These are phyloP conservation scores for Druon quercuslanigerum DNA, from an alignment of 1,140 invertebrate genomes.

Conservation along the genomic window DNA sequence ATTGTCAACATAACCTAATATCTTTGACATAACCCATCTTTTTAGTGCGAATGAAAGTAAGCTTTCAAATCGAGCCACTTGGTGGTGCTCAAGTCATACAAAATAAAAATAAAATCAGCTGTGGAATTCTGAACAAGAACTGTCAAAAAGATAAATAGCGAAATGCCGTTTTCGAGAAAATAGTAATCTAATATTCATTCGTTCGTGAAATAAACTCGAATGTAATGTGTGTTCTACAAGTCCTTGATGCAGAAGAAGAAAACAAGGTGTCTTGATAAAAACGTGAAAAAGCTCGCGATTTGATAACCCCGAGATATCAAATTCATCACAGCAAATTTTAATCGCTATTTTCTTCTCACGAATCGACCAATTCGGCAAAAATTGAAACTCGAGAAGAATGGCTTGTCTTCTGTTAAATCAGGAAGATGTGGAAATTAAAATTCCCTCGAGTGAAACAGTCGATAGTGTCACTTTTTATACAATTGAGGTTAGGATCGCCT, in stretches of 20 bases:
- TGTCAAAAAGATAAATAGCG: slow-evolving; percentile 26
- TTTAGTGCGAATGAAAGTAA: too few relatives aligned
- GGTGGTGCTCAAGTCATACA: background rate
- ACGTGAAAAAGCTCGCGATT: too few relatives aligned
- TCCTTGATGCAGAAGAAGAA: background rate
- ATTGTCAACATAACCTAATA: too few relatives aligned
- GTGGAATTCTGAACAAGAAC: background rate
- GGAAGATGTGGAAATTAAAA: slow-evolving; percentile 78
- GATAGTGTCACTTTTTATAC: slow-evolving; percentile 82
- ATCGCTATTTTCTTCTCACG: background rate
- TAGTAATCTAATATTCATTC: slow-evolving; percentile 3
- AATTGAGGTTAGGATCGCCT: slow-evolving; percentile 81
- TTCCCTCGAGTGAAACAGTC: slow-evolving; percentile 76
- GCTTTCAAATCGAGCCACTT: background rate
- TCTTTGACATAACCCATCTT: too few relatives aligned
- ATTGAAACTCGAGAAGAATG: slow-evolving; percentile 70
- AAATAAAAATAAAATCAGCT: background rate
- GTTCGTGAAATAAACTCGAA: background rate
- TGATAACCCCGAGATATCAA: too few relatives aligned
- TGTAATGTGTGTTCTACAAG: background rate
- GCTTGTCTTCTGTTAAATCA: slow-evolving; percentile 79
- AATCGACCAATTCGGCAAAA: background rate
- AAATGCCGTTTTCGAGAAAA: slow-evolving; percentile 1
- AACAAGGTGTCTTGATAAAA: background rate
- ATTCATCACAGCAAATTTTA: background rate